Percentiles rank a stretch among this genome's conserved stretches.
These are phyloP conservation scores for Coelopa pilipes DNA, from an alignment of 2,888 invertebrate genomes.

Conservation along the genomic window DNA sequence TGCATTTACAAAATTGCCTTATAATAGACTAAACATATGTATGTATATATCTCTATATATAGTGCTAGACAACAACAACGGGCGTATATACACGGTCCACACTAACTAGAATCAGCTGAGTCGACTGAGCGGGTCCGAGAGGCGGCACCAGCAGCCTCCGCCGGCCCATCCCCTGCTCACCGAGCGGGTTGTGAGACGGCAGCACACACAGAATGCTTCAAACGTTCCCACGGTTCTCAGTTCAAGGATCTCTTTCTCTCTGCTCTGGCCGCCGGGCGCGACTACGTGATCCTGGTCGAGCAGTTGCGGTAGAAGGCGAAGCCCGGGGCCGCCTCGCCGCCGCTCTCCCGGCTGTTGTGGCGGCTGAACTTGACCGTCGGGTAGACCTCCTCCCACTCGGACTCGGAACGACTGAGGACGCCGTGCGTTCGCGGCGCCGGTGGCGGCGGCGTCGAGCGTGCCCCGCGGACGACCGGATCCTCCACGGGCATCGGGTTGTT, in stretches of 20 bases:
- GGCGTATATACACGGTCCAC: too few relatives aligned
- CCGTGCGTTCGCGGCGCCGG: constrained; percentile 43
- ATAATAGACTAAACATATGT: too few relatives aligned
- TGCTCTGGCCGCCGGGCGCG: background rate
- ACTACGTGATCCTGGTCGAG: constrained; percentile 56
- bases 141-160: background rate
- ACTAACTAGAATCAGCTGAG: too few relatives aligned
- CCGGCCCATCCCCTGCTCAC: background rate
- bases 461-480: constrained; percentile 44
- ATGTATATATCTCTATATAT: too few relatives aligned
- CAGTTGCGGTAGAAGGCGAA: constrained; percentile 62
- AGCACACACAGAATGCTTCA: background rate
- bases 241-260: background rate
- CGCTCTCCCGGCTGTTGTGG: constrained; percentile 47
- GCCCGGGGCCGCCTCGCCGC: constrained; percentile 37
- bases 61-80: too few relatives aligned
- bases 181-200: background rate
- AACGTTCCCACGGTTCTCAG: background rate
- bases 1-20: too few relatives aligned
- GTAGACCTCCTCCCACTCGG: constrained; percentile 61
- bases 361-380: constrained; percentile 53
- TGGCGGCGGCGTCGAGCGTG: constrained; percentile 25
- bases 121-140: too few relatives aligned
- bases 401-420: constrained; percentile 55
- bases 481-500: constrained; percentile 59